Base-by-base conservation (phyloP, 1,140 invertebrate species). In the Drosophila pseudoobscura region DNA sequence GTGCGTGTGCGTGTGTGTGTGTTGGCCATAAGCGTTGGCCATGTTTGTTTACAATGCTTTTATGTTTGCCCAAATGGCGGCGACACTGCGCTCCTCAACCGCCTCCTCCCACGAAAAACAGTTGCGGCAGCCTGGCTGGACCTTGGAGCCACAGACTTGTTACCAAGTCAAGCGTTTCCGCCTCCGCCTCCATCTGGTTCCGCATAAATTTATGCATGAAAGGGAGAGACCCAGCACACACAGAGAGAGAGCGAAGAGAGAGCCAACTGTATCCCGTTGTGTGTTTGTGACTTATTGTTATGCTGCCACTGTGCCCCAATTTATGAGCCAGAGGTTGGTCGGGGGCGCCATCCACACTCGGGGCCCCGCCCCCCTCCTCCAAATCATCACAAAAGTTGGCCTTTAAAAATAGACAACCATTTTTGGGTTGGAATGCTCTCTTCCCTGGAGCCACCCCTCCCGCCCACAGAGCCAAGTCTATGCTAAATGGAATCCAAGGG, bases 11-110 rank as follows among this genome's bases (percentile, higher is more conserved):
- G 15, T 47, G 31, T 47, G 22, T 47, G 22, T 59, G 29, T 85
- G 56, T 44, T 53, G 72, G 72, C 46, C 73, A 64, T 78, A 82
- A 80, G 73, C 83, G 56, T 65, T 65, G 66, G 66, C 71, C 83
- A 82, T 82, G 78, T 88, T 87, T 87, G 83, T 88, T 87, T 88
- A 87, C 83, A 87, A 78, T 87, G 83, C 82, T 87, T 87, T 82
- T 87, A 75, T 87, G 82, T 87, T 87, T 87, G 82, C 82, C 71
- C 78, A 87, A 85, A 85, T 85, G 78, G 68, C 69, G 69, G 70
- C 64, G 77, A 58, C 61, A 44, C 44, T 17, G 15, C 39, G 17
- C 54, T 3, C 8, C 24, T 29, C 56, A 24, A 46, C 62, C 35
- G 0, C 35, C 11, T 13, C 35, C 11, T 2, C 3, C 35, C 11